Conservation (phyloP, 2,797 vertebrate genomes). For the Thalassophryne amazonica region DNA sequence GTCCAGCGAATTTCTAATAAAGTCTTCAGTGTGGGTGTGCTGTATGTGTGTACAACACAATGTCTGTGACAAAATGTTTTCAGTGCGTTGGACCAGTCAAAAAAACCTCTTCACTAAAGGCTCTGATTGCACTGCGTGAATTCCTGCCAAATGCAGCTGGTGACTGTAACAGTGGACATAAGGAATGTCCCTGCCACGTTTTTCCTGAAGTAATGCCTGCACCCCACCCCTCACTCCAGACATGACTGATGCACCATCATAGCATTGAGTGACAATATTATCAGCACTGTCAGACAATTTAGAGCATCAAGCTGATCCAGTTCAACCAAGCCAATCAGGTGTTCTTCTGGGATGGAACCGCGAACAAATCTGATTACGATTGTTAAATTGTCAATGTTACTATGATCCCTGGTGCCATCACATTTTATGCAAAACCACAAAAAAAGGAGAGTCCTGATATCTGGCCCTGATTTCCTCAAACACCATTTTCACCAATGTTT, state of each 20-base stretch:
- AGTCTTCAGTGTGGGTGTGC: conserved; percentile 1
- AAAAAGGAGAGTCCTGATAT: no score
- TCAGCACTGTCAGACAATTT: conserved; percentile 16
- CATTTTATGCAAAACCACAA: conserved; percentile 21
- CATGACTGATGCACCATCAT: conserved; percentile 14
- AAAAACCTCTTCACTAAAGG: conserved; percentile 13
- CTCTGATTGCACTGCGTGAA: conserved; percentile 15
- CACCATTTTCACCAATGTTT: conserved; percentile 15
- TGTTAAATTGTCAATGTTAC: conserved; percentile 15
- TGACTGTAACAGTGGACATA: conserved; percentile 13
- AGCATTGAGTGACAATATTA: conserved; percentile 15
- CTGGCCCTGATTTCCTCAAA: conserved; percentile 4
- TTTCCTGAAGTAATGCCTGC: conserved; percentile 11
- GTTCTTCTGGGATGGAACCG: conserved; percentile 12
- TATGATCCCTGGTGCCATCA: conserved; percentile 14
- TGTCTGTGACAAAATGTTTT: conserved; percentile 5
- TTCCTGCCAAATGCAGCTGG: conserved; percentile 15
- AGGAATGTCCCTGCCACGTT: not conserved
- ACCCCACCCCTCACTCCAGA: conserved; percentile 6
- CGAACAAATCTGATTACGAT: conserved; percentile 14
- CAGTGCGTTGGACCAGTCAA: conserved; percentile 7
- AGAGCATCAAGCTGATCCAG: conserved; percentile 4
- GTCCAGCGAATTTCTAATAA: conserved; percentile 15
- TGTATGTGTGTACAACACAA: conserved; percentile 4
- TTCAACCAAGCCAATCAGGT: conserved; percentile 20